phyloP scores from a whole-genome alignment of 2,113 vertebrate genomes.

The Phoenicopterus ruber region DNA sequence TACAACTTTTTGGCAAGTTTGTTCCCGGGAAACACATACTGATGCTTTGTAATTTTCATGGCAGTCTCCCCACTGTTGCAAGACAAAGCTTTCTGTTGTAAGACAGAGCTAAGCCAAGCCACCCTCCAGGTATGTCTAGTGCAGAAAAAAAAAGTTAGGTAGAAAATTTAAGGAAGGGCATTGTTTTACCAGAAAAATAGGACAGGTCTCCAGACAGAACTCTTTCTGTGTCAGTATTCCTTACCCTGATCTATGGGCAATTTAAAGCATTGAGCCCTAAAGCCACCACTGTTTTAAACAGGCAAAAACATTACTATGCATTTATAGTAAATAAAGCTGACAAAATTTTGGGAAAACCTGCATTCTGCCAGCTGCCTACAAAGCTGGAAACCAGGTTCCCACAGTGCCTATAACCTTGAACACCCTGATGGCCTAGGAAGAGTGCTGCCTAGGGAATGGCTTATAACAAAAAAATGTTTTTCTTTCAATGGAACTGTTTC shows the following conservation, averaged over 20 bases:
- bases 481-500: neutral
- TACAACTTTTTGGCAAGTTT: neutral
- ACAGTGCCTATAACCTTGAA: neutral
- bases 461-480: neutral
- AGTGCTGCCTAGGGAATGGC: neutral
- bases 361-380: neutral
- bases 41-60: neutral
- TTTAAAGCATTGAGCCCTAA: neutral
- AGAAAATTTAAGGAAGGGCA: neutral
- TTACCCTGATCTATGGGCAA: neutral
- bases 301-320: rapidly evolving
- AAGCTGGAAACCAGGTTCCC: neutral
- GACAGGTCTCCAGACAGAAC: neutral
- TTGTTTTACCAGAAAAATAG: neutral
- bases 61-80: neutral
- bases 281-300: neutral
- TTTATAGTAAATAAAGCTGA: neutral
- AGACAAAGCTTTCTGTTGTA: neutral
- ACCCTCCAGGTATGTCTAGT: neutral
- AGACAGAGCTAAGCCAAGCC: neutral
- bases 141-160: neutral
- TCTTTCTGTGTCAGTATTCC: neutral
- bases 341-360: neutral
- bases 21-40: rapidly evolving
- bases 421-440: neutral